Conservation (phyloP, 2,888 invertebrate genomes). For the Lasioglossum marginatum region DNA sequence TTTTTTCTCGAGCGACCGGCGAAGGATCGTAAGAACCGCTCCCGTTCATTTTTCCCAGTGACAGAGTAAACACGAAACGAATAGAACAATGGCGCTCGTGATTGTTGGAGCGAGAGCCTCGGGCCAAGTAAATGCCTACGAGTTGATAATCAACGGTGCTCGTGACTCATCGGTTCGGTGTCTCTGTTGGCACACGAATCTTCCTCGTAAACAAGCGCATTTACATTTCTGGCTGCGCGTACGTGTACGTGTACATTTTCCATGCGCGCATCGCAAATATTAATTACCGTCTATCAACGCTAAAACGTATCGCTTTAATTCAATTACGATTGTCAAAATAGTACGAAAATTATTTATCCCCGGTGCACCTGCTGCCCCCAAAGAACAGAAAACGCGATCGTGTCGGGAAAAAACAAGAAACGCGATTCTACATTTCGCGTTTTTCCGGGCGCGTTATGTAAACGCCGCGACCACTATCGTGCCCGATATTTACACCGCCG, state of each 20-base stretch:
- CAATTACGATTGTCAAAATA: constrained; percentile 49
- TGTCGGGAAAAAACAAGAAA: not conserved
- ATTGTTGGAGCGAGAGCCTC: not conserved
- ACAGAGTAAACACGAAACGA: not conserved
- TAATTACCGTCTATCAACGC: constrained; percentile 52
- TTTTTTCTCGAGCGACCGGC: not conserved
- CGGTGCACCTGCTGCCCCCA: too few relatives aligned
- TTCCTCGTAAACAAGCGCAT: constrained; percentile 65
- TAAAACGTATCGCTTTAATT: constrained; percentile 26
- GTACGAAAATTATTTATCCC: constrained; percentile 19
- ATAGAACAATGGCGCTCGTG: constrained; percentile 6
- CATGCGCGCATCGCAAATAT: constrained; percentile 40
- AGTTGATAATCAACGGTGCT: constrained; percentile 55
- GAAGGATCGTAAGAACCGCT: not conserved
- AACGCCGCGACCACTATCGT: not conserved
- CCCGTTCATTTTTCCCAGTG: not conserved
- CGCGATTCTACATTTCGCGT: not conserved
- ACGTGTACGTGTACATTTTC: constrained; percentile 23
- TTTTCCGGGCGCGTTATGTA: constrained; percentile 11
- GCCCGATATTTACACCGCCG: constrained; percentile 1
- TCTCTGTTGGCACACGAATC: constrained; percentile 57
- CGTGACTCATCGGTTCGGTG: constrained; percentile 57
- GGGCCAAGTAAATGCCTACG: constrained; percentile 33
- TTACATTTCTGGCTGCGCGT: constrained; percentile 53
- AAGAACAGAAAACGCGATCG: not conserved